Evolutionary conservation across 1,140 invertebrate genomes (phyloP).

Genomic region (Rhopalosiphum maidis): DNA sequence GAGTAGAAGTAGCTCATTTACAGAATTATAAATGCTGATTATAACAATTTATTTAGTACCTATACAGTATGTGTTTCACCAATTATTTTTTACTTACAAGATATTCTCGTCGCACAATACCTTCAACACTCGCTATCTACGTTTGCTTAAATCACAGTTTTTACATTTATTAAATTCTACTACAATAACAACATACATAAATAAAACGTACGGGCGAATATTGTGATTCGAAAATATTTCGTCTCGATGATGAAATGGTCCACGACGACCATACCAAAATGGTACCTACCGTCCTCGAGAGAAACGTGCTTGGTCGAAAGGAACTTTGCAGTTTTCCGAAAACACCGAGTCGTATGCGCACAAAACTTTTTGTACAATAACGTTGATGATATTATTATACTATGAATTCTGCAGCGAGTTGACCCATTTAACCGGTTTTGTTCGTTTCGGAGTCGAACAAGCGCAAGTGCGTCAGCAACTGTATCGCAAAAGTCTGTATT

Average conservation of each 20-base stretch:
- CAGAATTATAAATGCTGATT: no score
- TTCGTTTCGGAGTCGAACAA: not conserved
- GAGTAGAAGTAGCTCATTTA: no score
- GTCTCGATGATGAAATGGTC: no score
- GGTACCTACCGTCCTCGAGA: no score
- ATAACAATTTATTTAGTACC: no score
- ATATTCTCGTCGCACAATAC: no score
- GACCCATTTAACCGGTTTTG: not conserved
- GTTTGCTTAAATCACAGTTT: not conserved
- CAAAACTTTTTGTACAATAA: not conserved
- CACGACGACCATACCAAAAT: no score
- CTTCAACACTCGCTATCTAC: not conserved
- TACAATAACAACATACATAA: no score
- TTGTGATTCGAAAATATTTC: not conserved
- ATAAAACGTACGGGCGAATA: not conserved
- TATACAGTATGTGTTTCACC: no score
- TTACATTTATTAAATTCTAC: not conserved
- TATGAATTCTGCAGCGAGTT: not conserved
- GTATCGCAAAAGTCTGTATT: no score
- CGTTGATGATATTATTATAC: not conserved
- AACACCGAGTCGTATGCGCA: not conserved
- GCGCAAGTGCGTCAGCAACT: not conserved
- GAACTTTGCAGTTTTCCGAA: not conserved
- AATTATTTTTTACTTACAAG: no score
- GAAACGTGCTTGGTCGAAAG: not conserved